Conservation (phyloP, 2,797 vertebrate genomes). For the Lycodopsis pacificus region DNA sequence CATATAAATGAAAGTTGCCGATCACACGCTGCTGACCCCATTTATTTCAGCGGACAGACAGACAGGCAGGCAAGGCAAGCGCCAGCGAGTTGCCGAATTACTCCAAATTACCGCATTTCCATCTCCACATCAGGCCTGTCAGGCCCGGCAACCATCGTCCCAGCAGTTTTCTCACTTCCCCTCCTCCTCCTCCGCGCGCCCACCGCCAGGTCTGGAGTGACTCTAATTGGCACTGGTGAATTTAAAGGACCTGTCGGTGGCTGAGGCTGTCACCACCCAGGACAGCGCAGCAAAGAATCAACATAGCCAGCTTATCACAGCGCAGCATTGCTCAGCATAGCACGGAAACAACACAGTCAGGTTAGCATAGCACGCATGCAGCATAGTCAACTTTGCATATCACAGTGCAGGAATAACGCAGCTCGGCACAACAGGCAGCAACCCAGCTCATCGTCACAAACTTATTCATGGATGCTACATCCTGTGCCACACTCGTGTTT, state of each 20-base stretch:
- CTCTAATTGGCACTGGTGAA: constrained; percentile 87
- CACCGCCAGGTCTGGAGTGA: constrained; percentile 81
- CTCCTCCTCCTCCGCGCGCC: constrained; percentile 24
- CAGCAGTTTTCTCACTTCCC: constrained; percentile 62
- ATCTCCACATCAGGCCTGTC: constrained; percentile 87
- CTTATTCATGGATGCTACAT: constrained; percentile 15
- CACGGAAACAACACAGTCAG: constrained; percentile 44
- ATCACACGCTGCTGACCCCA: constrained; percentile 89
- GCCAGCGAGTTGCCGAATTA: constrained; percentile 87
- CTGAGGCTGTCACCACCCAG: constrained; percentile 79
- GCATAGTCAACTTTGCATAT: constrained; percentile 44
- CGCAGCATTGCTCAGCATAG: constrained; percentile 38
- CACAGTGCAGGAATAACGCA: constrained; percentile 38
- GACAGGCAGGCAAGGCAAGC: constrained; percentile 86
- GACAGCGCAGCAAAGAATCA: constrained; percentile 74
- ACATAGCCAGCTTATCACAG: constrained; percentile 68
- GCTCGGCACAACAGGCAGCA: constrained; percentile 38
- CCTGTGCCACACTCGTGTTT: constrained; percentile 17
- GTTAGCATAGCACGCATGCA: constrained; percentile 53
- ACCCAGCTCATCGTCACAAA: constrained; percentile 32
- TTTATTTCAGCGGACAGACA: constrained; percentile 88
- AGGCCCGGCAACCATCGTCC: constrained; percentile 81
- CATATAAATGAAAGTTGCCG: constrained; percentile 93
- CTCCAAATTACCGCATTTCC: constrained; percentile 90
- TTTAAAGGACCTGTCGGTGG: constrained; percentile 85